Evolutionary conservation across 2,797 vertebrate genomes (phyloP).

Genomic region (Benthosema pterotum): DNA sequence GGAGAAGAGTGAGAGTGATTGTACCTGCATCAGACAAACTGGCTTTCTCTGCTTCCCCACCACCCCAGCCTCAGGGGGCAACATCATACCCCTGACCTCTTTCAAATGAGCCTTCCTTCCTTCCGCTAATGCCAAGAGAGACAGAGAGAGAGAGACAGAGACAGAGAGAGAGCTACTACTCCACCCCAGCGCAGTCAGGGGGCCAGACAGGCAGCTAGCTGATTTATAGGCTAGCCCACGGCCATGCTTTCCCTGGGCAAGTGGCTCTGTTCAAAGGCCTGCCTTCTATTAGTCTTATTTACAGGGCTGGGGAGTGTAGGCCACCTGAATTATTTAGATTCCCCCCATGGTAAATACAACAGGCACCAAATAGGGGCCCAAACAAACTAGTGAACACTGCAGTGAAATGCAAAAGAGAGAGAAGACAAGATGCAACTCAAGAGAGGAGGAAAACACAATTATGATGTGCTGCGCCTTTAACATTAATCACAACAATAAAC

Average conservation of each 20-base stretch:
- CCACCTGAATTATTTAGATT: constrained; percentile 67
- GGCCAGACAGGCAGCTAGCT: constrained; percentile 54
- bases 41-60: constrained; percentile 23
- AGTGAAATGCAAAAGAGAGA: constrained; percentile 15
- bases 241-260: constrained; percentile 65
- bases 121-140: constrained; percentile 34
- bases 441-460: constrained; percentile 44
- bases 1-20: constrained; percentile 19
- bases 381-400: constrained; percentile 8
- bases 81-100: constrained; percentile 50
- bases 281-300: constrained; percentile 73
- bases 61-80: constrained; percentile 29
- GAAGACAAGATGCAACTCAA: constrained; percentile 19
- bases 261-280: constrained; percentile 61
- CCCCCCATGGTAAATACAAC: constrained; percentile 60
- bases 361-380: constrained; percentile 29
- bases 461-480: constrained; percentile 56
- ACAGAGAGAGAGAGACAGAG: constrained; percentile 19
- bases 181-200: constrained; percentile 43
- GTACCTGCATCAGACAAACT: constrained; percentile 30
- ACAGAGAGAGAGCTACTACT: constrained; percentile 18
- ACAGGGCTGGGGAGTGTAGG: constrained; percentile 60
- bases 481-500: constrained; percentile 63
- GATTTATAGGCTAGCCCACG: constrained; percentile 64
- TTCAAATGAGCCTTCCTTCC: constrained; percentile 46